Base-by-base conservation (phyloP, 2,113 vertebrate genomes). In the Cynoglossus semilaevis region DNA sequence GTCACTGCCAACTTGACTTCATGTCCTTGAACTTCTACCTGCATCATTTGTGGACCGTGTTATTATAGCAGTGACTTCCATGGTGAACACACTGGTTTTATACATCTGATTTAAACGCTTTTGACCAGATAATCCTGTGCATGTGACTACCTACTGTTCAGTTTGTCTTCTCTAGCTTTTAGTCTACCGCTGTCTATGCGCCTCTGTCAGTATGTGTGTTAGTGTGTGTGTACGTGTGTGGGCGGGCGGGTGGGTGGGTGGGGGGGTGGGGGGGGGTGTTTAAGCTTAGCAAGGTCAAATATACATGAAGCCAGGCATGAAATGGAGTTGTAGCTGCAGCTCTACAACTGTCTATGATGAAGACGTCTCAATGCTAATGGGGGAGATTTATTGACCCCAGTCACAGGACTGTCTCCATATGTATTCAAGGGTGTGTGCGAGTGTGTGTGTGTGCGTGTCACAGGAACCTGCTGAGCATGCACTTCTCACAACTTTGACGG, bases 311-410 rank as follows among this genome's bases (percentile, higher is more conserved):
- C 57, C 76, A 77, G 71, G 67, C 71, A 78, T 76, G 77, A 82
- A 85, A 83, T 77, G 45, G 80, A 83, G 67, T 73, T 74, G 70
- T 51, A 75, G 70, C 69, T 6, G 65, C 47, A 80, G 76, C 62
- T 76, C 45, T 76, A 80, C 74, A 69, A 75, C 69, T 71, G 81
- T 56, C 75, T 63, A 58, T 70, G 77, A 85, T 73, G 66, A 80
- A 84, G 85, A 87, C 79, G 74, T 85, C 72, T 72, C 79, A 67
- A 79, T 77, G 74, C 77, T 82, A 88, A 89, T 87, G 59, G 72
- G 22, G 40, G 44, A 82, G 79, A 88, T 87, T 83, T 85, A 80
- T 74, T 79, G 75, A 85, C 69, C 83, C 74, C 73, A 51, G 55
- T 70, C 58, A 56, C 69, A 52, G 36, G 45, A 9, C n/a, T 41